These are phyloP conservation scores for Meloidogyne chitwoodi DNA, from an alignment of 1,140 invertebrate genomes.

Conservation along the genomic window DNA sequence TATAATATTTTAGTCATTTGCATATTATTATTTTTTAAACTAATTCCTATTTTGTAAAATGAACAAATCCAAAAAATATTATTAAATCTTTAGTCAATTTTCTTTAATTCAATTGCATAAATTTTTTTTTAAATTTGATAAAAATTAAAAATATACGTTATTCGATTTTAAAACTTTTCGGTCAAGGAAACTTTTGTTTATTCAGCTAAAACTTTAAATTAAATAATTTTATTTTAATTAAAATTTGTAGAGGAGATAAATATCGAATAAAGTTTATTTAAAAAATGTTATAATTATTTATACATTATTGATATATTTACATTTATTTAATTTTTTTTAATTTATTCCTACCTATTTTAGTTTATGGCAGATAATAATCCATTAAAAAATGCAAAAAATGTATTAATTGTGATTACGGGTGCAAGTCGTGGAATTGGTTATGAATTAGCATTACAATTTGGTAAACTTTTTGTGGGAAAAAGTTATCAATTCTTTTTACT, in stretches of 20 bases:
- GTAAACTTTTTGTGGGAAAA: slow-evolving; percentile 15
- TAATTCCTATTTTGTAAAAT: background rate
- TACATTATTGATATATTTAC: background rate
- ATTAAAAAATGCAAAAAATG: slow-evolving; percentile 11
- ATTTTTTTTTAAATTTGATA: background rate
- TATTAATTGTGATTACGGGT: slow-evolving; percentile 22
- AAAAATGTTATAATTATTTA: too few relatives aligned
- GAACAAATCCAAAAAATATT: background rate
- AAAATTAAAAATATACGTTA: background rate
- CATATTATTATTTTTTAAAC: background rate
- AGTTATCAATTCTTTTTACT: slow-evolving; percentile 30
- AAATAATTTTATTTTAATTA: too few relatives aligned
- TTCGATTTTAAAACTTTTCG: background rate
- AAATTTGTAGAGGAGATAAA: too few relatives aligned
- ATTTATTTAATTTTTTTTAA: background rate
- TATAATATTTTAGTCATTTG: background rate
- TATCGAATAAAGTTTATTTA: background rate
- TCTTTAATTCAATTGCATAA: background rate
- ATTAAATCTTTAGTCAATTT: background rate
- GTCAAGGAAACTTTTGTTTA: background rate
- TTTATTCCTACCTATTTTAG: too few relatives aligned
- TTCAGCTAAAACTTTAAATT: background rate
- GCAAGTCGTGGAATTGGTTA: slow-evolving; percentile 20
- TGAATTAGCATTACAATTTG: slow-evolving; percentile 41
- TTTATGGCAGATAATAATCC: background rate